A percentile compares a stretch with the other conserved stretches of the same genome.
Evolutionary conservation across 2,797 vertebrate species (phyloP).

Genomic region (Pachyuromys duprasi): DNA sequence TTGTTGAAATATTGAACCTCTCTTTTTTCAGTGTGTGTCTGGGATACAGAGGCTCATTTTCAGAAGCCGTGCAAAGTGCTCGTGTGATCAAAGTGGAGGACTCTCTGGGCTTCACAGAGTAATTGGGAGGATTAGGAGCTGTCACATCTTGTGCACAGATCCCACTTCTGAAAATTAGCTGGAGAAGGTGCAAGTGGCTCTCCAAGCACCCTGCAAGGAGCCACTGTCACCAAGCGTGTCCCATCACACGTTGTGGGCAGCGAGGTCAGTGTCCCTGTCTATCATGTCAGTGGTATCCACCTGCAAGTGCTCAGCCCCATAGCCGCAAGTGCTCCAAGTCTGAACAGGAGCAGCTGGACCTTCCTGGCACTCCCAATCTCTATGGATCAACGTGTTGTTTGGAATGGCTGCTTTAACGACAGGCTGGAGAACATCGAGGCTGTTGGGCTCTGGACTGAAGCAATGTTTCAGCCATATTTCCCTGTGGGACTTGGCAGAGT

Average conservation of each 20-base stretch:
- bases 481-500: neutral
- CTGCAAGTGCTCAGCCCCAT: neutral
- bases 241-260: neutral
- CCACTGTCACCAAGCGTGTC: neutral
- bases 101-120: neutral
- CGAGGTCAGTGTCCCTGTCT: rapidly evolving
- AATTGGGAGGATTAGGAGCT: constrained; percentile 62
- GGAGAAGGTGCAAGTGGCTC: neutral
- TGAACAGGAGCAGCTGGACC: neutral
- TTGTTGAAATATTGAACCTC: constrained; percentile 35
- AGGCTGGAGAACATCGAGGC: neutral
- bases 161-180: constrained; percentile 39
- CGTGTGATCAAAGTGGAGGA: neutral
- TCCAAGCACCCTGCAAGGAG: neutral
- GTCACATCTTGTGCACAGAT: constrained; percentile 24
- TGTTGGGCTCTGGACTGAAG: neutral
- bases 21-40: constrained; percentile 6
- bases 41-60: constrained; percentile 19
- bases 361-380: constrained; percentile 19
- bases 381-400: neutral
- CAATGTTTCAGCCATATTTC: neutral
- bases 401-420: constrained; percentile 15
- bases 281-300: rapidly evolving
- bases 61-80: constrained; percentile 42
- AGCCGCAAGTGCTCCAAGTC: neutral